Percentiles rank a stretch among this genome's conserved stretches.
These are phyloP conservation scores for Cydia amplana DNA, from an alignment of 1,140 invertebrate genomes.

Conservation along the genomic window DNA sequence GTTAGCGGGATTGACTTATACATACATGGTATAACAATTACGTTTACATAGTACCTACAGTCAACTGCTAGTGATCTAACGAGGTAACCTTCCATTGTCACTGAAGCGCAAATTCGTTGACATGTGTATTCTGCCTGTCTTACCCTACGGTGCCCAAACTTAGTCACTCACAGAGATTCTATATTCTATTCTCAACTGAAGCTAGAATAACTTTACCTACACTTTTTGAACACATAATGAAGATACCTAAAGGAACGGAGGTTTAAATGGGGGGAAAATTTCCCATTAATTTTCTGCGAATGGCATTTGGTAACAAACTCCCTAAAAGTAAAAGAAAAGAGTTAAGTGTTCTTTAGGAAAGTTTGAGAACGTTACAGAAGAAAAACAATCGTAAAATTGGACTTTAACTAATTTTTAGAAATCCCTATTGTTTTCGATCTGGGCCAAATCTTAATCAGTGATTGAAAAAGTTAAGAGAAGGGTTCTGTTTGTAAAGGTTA, in stretches of 20 bases:
- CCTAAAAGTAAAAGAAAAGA: conserved; percentile 47
- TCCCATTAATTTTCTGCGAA: conserved; percentile 55
- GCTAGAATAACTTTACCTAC: neutral
- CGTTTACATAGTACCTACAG: no score
- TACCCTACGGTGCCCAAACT: no score
- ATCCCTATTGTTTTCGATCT: conserved; percentile 23
- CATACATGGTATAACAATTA: no score
- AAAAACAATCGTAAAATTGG: conserved; percentile 32
- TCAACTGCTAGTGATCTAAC: no score
- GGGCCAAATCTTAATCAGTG: conserved; percentile 24
- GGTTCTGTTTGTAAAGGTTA: conserved; percentile 5
- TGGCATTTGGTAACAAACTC: conserved; percentile 49
- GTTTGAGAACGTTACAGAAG: conserved; percentile 26
- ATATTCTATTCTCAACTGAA: no score
- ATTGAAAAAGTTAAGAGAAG: conserved; percentile 28
- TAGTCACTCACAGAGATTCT: no score
- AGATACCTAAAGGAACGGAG: neutral
- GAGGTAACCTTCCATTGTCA: no score
- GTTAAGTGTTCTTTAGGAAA: conserved; percentile 23
- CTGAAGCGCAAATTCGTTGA: no score
- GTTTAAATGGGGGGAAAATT: conserved; percentile 40
- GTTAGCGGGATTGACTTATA: no score
- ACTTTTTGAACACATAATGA: neutral
- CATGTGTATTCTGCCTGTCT: no score
- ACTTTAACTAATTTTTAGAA: conserved; percentile 30